Percentiles rank a stretch among this genome's conserved stretches.
Conservation (phyloP, 2,888 invertebrate genomes). For the Odontocerum albicorne region DNA sequence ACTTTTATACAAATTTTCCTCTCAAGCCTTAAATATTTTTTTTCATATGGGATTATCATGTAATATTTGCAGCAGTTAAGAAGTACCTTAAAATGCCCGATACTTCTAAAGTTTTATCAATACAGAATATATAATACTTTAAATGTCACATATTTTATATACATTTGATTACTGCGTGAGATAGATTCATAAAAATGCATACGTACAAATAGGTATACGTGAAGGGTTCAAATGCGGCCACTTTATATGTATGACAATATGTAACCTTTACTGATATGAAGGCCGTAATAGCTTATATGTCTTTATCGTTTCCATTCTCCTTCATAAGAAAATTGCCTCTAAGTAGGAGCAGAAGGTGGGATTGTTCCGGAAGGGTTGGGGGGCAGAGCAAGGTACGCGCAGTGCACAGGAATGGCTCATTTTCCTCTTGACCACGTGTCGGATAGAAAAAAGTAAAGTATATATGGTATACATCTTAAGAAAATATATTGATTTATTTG, state of each 20-base stretch:
- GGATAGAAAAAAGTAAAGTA: too few relatives aligned
- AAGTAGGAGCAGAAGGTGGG: slow-evolving; percentile 22
- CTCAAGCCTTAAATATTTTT: too few relatives aligned
- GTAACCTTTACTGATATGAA: slow-evolving; percentile 35
- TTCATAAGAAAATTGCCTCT: slow-evolving; percentile 35
- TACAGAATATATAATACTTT: too few relatives aligned
- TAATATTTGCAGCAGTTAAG: too few relatives aligned
- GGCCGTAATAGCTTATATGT: slow-evolving; percentile 35
- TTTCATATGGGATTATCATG: too few relatives aligned
- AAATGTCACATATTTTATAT: too few relatives aligned
- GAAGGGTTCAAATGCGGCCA: slow-evolving; percentile 34
- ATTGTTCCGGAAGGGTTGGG: neutral
- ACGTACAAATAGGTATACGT: too few relatives aligned
- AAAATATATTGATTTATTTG: neutral
- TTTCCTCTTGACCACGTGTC: slow-evolving; percentile 26
- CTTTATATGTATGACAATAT: slow-evolving; percentile 37
- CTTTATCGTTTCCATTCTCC: slow-evolving; percentile 36
- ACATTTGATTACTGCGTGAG: too few relatives aligned
- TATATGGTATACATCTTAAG: neutral
- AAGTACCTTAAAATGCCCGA: too few relatives aligned
- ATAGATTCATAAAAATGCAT: too few relatives aligned
- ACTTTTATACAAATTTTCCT: too few relatives aligned
- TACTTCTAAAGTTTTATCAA: too few relatives aligned
- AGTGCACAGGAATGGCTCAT: slow-evolving; percentile 21
- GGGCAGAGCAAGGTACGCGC: slow-evolving; percentile 13